Evolutionary conservation across 2,888 invertebrate species (phyloP), one percentile per base, ranked within the genome.

Genomic region (Phortica magna): DNA sequence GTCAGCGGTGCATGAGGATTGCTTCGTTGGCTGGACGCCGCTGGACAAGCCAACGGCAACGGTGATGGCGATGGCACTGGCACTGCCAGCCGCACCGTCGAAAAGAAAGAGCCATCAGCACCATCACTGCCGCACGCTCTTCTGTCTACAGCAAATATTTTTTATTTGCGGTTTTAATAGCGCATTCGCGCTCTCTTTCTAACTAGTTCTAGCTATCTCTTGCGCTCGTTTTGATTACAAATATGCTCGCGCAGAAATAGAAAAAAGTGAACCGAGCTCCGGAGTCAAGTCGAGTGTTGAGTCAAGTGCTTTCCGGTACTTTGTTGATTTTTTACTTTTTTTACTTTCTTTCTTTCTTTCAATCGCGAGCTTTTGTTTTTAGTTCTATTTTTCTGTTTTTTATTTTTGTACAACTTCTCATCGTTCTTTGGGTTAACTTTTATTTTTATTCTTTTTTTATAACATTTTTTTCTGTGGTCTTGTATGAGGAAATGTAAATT

Each of bases 401-500:
- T 39, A 12, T 65, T 65, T 14, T 42, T 61, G 12, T 17, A 73
- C 73, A 59, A 14, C 17, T 22, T 22, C 22, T 73, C 61, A 55
- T 67, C 19, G 48, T 31, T 72, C 19, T n/a, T 17, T 31, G 31
- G 31, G 31, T 48, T 61, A 12, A 22, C 74, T 74, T 78, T 82
- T 85, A 82, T 79, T 31, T 80, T 71, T 76, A n/a, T 74, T 78
- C 77, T 83, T 81, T 85, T 76, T 83, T 83, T 83, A 9, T 31
- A 31, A 9, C 55, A 71, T 76, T 73, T 78, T 82, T 80, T 22
- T 80, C 71, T 76, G 42, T 75, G 79, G 78, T 83, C 82, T 84
- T 77, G 83, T 83, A 71, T 83, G 83, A 88, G 85, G 85, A 86
- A 85, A 86, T 84, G 83, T 87, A 84, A 86, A 86, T 86, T 86